Percentiles rank a stretch among this genome's conserved stretches.
phyloP scores from a whole-genome alignment of 2,113 vertebrate species.

The Montifringilla adamsi region DNA sequence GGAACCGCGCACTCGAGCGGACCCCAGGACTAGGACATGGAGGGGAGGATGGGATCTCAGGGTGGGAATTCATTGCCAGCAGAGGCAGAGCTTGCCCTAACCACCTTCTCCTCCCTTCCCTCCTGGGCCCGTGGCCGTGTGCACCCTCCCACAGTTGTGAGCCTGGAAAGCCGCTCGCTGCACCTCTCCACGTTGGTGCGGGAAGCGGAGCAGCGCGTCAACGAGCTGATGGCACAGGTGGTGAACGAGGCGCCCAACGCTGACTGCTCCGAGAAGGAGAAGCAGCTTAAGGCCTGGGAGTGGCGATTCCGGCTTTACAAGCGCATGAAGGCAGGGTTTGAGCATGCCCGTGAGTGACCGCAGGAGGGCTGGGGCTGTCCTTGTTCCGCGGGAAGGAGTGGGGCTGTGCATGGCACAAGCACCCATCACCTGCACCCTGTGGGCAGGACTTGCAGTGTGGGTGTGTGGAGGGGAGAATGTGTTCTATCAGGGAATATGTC shows the following conservation, averaged over 20 bases:
- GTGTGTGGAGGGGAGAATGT: accelerated
- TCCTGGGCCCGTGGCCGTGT: accelerated
- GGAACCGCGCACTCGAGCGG: accelerated
- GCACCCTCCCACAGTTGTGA: slow-evolving; percentile 73
- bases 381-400: accelerated
- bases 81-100: background rate
- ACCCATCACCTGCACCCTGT: accelerated
- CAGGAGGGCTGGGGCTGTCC: background rate
- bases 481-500: accelerated
- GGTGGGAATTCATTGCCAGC: background rate
- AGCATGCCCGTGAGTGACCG: slow-evolving; percentile 83
- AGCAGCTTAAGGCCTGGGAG: slow-evolving; percentile 89
- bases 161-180: slow-evolving; percentile 82
- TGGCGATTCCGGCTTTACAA: slow-evolving; percentile 88
- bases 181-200: slow-evolving; percentile 85
- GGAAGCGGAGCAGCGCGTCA: slow-evolving; percentile 85
- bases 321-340: slow-evolving; percentile 89
- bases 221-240: slow-evolving; percentile 80
- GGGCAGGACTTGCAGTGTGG: accelerated
- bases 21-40: accelerated
- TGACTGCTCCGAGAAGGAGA: slow-evolving; percentile 80
- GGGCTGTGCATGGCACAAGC: accelerated
- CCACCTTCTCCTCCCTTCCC: background rate
- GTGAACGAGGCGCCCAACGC: slow-evolving; percentile 73
- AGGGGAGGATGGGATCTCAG: background rate